phyloP scores from a whole-genome alignment of 2,797 vertebrate species.

The Chlorospingus semifuscus region DNA sequence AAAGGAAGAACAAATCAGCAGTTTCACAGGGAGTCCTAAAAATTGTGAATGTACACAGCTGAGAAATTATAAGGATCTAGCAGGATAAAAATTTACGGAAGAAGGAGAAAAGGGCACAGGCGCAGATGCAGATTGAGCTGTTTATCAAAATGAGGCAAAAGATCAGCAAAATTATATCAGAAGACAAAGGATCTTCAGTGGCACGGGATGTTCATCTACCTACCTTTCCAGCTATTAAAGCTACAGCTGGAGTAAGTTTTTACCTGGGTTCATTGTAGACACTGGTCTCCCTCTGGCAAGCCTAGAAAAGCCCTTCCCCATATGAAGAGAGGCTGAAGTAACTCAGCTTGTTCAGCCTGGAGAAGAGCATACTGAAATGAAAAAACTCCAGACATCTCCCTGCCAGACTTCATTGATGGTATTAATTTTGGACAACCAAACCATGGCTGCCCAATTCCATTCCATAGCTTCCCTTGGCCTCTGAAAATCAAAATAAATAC shows the following conservation, averaged over 20 bases:
- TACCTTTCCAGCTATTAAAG: background rate
- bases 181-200: background rate
- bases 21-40: background rate
- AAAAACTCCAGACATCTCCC: background rate
- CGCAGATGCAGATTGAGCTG: background rate
- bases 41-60: background rate
- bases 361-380: background rate
- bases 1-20: background rate
- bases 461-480: background rate
- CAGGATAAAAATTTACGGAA: background rate
- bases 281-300: background rate
- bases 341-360: background rate
- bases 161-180: background rate
- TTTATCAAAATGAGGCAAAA: background rate
- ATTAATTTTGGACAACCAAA: background rate
- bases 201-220: background rate
- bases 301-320: background rate
- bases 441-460: background rate
- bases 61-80: background rate
- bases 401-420: background rate
- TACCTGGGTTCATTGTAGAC: background rate
- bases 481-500: background rate
- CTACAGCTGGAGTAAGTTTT: background rate
- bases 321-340: background rate
- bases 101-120: background rate